Evolutionary conservation across 2,888 invertebrate species (phyloP).

Genomic region (Eristalis intricaria): DNA sequence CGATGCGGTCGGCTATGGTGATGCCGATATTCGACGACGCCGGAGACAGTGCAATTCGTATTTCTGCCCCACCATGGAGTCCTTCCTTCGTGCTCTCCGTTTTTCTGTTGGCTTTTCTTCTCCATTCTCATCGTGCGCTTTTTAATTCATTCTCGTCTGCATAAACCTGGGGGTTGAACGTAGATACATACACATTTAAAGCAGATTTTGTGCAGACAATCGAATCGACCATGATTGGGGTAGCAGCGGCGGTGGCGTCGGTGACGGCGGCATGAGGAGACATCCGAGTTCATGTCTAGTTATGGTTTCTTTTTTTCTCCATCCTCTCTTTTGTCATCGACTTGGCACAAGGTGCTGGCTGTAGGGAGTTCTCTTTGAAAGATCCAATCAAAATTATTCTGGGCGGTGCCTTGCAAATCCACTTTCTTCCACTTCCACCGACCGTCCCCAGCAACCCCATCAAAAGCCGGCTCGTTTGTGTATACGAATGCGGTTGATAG

Average conservation of each 20-base stretch:
- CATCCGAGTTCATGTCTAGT: constrained; percentile 56
- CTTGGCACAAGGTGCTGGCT: constrained; percentile 41
- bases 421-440: constrained; percentile 40
- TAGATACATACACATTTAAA: background rate
- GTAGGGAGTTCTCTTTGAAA: constrained; percentile 57
- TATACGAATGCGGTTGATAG: constrained; percentile 51
- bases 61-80: background rate
- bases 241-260: background rate
- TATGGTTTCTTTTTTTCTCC: constrained; percentile 15
- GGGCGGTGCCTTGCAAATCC: constrained; percentile 58
- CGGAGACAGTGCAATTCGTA: constrained; percentile 1
- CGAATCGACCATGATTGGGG: constrained; percentile 1
- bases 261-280: background rate
- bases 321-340: constrained; percentile 29
- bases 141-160: constrained; percentile 24
- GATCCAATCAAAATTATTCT: constrained; percentile 70
- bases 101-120: constrained; percentile 16
- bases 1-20: constrained; percentile 32
- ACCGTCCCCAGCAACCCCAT: constrained; percentile 28
- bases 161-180: constrained; percentile 25
- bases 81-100: background rate
- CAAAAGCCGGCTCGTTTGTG: constrained; percentile 1
- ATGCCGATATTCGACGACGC: constrained; percentile 33
- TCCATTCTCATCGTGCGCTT: background rate
- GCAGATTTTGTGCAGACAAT: constrained; percentile 49